A percentile compares a stretch with the other conserved stretches of the same genome.
Conservation (phyloP, 2,797 vertebrate genomes). For the Amniataba percoides region DNA sequence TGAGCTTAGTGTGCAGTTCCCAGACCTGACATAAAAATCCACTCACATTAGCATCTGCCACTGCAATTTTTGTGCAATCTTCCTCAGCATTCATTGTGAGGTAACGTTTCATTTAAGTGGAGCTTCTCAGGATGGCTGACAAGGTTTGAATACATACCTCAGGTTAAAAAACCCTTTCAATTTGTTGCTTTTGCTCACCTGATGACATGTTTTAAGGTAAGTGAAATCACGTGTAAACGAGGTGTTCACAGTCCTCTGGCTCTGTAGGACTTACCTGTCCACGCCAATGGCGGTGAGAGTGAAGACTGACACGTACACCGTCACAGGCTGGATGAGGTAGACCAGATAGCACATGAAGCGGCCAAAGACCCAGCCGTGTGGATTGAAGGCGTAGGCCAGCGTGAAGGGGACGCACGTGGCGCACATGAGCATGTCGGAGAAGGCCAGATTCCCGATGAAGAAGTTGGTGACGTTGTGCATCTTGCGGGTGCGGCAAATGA, state of each 20-base stretch:
- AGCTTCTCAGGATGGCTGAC: background rate
- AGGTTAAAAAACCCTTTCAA: background rate
- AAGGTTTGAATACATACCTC: background rate
- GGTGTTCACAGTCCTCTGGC: background rate
- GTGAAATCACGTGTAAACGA: background rate
- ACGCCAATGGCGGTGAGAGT: constrained; percentile 92
- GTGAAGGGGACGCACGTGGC: constrained; percentile 92
- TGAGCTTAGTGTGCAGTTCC: background rate
- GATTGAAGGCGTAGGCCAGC: constrained; percentile 91
- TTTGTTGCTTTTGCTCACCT: background rate
- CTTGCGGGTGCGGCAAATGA: constrained; percentile 91
- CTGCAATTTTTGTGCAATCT: constrained; percentile 20
- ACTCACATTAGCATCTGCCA: background rate
- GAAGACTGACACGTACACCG: constrained; percentile 93
- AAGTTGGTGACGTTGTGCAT: constrained; percentile 95
- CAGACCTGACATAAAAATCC: background rate
- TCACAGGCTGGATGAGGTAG: constrained; percentile 92
- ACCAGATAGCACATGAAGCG: constrained; percentile 92
- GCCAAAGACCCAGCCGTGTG: constrained; percentile 91
- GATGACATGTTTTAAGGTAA: background rate
- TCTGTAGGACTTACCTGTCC: constrained; percentile 85
- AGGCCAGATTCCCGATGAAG: constrained; percentile 93
- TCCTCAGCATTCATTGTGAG: background rate
- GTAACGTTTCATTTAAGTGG: background rate
- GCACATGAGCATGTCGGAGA: constrained; percentile 94